phyloP scores from a whole-genome alignment of 2,888 invertebrate species.

The Watsonalla binaria region DNA sequence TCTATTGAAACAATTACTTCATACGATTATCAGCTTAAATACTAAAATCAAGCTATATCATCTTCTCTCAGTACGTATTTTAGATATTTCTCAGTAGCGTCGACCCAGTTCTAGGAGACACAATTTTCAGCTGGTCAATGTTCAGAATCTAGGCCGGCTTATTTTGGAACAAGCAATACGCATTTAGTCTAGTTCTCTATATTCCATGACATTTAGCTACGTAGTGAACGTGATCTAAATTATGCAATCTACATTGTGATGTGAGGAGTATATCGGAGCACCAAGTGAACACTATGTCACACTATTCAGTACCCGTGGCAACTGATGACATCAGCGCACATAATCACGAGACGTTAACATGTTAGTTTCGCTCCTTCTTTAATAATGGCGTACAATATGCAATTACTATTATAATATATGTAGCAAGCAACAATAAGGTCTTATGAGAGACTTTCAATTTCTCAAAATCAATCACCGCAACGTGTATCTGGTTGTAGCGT shows the following conservation, averaged over 20 bases:
- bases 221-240: background rate
- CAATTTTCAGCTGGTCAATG: slow-evolving; percentile 45
- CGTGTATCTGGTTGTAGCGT: background rate
- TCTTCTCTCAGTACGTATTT: background rate
- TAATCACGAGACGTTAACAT: background rate
- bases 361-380: background rate
- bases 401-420: background rate
- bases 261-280: background rate
- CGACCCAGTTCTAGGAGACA: slow-evolving; percentile 36
- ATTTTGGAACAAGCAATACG: slow-evolving; percentile 17
- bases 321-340: background rate
- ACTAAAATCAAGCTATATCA: too few species aligned
- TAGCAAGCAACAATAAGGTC: too few species aligned
- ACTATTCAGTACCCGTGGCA: background rate
- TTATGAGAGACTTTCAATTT: background rate
- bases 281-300: too few species aligned
- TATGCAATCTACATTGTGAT: background rate
- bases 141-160: slow-evolving; percentile 39
- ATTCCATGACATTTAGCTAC: background rate
- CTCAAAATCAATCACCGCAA: background rate
- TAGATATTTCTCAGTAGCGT: slow-evolving; percentile 15
- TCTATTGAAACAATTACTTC: background rate
- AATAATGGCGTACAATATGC: background rate
- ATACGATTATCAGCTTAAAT: too few species aligned
- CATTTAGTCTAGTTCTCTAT: background rate